phyloP scores from a whole-genome alignment of 2,113 vertebrate genomes.

The Datnioides undecimradiatus region DNA sequence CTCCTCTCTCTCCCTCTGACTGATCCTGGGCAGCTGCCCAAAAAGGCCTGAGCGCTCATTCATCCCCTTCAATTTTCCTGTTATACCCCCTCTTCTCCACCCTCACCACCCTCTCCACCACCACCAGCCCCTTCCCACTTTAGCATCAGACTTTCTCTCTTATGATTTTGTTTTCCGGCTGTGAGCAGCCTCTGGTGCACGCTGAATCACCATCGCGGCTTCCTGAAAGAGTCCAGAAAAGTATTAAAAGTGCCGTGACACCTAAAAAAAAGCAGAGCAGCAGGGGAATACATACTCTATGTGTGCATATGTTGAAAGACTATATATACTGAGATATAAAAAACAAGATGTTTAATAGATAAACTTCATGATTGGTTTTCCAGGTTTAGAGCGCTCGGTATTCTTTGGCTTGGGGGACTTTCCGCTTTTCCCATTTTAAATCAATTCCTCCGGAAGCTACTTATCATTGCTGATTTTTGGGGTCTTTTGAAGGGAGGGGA shows the following conservation, averaged over 20 bases:
- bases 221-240: slow-evolving; percentile 13
- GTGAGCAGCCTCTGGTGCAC: slow-evolving; percentile 42
- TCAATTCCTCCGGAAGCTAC: slow-evolving; percentile 76
- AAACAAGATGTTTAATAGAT: slow-evolving; percentile 78
- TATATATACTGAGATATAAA: slow-evolving; percentile 66
- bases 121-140: slow-evolving; percentile 40
- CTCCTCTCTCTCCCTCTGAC: slow-evolving; percentile 74
- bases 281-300: slow-evolving; percentile 35
- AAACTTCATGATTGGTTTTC: slow-evolving; percentile 70
- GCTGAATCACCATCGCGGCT: slow-evolving; percentile 38
- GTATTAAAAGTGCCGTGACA: slow-evolving; percentile 26
- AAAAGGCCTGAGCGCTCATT: slow-evolving; percentile 67
- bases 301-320: slow-evolving; percentile 47
- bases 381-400: slow-evolving; percentile 58
- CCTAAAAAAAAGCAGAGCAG: slow-evolving; percentile 31
- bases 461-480: slow-evolving; percentile 74
- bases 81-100: slow-evolving; percentile 49
- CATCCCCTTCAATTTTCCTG: slow-evolving; percentile 73
- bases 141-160: slow-evolving; percentile 70
- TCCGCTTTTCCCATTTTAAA: slow-evolving; percentile 72
- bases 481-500: slow-evolving; percentile 61
- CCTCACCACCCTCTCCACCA: slow-evolving; percentile 33
- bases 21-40: slow-evolving; percentile 80
- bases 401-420: slow-evolving; percentile 63
- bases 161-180: slow-evolving; percentile 47